Base-by-base conservation (phyloP, 2,797 vertebrate genomes). In the Clarias platycephalus region DNA sequence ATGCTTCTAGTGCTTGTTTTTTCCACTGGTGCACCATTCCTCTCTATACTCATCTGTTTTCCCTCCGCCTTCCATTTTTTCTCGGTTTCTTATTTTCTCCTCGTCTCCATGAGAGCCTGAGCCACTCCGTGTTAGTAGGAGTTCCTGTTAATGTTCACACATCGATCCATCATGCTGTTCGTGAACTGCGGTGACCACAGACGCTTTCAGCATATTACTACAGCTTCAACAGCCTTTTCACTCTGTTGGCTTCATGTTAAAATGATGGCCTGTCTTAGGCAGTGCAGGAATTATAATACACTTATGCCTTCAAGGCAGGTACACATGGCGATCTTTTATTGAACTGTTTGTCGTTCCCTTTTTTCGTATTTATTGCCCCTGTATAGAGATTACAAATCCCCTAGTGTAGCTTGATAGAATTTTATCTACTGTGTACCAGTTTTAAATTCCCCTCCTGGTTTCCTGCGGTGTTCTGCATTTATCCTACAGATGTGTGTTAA, bases 171-270 rank as follows among this genome's bases (percentile, higher is more conserved):
- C 60, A 57, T 20, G 58, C 49, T 64, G 68, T 85, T 63, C 49
- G 10, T 74, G 44, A 75, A 75, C 24, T 12, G 37, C 60, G 44
- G 44, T 75, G 60, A 81, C 60, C 58, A 3, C 78, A 40, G 37
- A 57, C 15, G 12, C 68, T 85, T 75, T 75, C 70, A 67, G 60
- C 58, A 37, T 76, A 77, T 67, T 40, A 84, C 37, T 53, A 26
- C 57, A n/a, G 67, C 18, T 20, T 53, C 76, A 34, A 55, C 37
- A 80, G 67, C 68, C 55, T 63, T 80, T 44, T 80, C 34, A 31
- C 37, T 37, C 28, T 24, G 67, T 10, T 26, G 28, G 20, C 67
- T 67, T 40, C 16, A 18, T 0, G 44, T 66, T 53, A 53, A 75
- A 64, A 31, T 5, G 55, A 13, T 44, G 24, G n/a, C n/a, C 40